Percentiles rank a stretch among this genome's conserved stretches.
Conservation (phyloP, 2,113 vertebrate species). For the Hippocampus zosterae region DNA sequence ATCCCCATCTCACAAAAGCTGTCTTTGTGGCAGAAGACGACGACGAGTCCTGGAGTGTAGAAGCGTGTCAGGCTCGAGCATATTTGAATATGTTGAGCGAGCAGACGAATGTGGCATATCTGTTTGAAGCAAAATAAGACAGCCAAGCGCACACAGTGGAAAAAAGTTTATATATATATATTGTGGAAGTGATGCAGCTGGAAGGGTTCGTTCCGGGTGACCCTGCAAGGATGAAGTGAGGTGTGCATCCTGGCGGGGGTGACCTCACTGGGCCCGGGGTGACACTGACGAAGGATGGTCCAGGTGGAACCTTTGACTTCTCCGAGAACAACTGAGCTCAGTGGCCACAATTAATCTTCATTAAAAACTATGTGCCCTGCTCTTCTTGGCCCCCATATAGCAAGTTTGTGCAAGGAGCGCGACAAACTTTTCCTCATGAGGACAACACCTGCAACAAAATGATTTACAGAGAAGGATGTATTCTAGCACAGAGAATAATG, state of each 20-base stretch:
- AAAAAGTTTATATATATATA: neutral
- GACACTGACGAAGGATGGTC: constrained; percentile 6
- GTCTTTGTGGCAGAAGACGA: neutral
- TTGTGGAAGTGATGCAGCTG: constrained; percentile 1
- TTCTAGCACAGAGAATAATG: neutral
- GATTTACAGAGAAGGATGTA: neutral
- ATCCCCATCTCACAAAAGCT: constrained; percentile 1
- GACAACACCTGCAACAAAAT: neutral
- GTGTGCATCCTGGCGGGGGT: neutral
- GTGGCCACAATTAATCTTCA: constrained; percentile 9
- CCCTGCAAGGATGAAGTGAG: neutral
- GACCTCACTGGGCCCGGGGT: neutral
- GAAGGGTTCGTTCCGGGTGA: constrained; percentile 1
- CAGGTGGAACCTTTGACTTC: constrained; percentile 9
- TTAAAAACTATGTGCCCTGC: constrained; percentile 4
- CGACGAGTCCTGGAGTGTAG: neutral
- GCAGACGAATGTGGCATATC: neutral
- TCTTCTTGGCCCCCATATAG: neutral
- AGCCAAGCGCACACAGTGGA: neutral
- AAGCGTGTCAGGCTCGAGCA: neutral
- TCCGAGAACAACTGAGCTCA: neutral
- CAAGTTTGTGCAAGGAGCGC: neutral
- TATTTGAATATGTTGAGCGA: constrained; percentile 2
- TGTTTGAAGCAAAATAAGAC: neutral
- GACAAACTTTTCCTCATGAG: neutral